Evolutionary conservation across 2,113 vertebrate genomes (phyloP).

Genomic region (Agapornis roseicollis): DNA sequence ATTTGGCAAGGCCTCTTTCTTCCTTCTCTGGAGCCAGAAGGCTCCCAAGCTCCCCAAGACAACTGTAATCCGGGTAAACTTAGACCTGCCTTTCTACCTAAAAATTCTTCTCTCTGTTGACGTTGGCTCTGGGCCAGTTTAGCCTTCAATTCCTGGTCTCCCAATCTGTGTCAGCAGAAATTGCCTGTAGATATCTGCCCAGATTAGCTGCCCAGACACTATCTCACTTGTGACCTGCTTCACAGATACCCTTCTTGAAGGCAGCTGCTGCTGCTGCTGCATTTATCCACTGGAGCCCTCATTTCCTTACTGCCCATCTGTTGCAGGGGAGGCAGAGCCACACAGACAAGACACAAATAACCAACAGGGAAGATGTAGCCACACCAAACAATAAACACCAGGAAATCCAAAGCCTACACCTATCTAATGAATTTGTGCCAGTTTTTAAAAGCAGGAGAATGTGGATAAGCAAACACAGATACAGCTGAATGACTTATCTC

Average conservation of each 20-base stretch:
- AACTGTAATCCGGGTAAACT: background rate
- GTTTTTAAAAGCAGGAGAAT: constrained; percentile 27
- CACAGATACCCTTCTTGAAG: constrained; percentile 13
- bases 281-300: constrained; percentile 35
- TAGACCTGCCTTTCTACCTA: background rate
- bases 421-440: background rate
- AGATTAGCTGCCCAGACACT: constrained; percentile 9
- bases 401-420: background rate
- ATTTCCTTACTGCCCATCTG: constrained; percentile 31
- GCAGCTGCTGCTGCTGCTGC: constrained; percentile 25
- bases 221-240: constrained; percentile 4
- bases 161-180: constrained; percentile 15
- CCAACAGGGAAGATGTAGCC: background rate
- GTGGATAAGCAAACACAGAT: constrained; percentile 23
- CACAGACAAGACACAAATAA: background rate
- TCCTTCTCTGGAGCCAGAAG: background rate
- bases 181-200: background rate
- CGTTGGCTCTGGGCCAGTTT: background rate
- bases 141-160: constrained; percentile 8
- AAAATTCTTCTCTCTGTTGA: constrained; percentile 3
- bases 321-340: constrained; percentile 5
- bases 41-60: background rate
- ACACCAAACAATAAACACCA: background rate
- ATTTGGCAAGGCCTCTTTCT: background rate
- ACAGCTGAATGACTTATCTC: constrained; percentile 18